A percentile compares a stretch with the other conserved stretches of the same genome.
These are phyloP conservation scores for Sebastes umbrosus DNA, from an alignment of 2,797 vertebrate species.

Conservation along the genomic window DNA sequence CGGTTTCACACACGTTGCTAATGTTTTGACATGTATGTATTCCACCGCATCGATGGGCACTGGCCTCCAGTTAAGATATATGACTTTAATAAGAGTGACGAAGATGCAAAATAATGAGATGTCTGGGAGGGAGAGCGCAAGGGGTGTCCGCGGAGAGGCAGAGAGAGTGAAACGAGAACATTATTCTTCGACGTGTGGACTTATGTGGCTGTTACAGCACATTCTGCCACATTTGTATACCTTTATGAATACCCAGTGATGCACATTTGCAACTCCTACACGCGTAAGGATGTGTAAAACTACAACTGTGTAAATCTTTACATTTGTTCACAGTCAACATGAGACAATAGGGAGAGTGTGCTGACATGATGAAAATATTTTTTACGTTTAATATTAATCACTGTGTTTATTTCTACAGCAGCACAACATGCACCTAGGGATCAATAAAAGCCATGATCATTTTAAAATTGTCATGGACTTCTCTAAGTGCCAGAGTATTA, in stretches of 20 bases:
- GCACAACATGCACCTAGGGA: not conserved
- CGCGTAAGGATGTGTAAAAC: not conserved
- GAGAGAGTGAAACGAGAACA: constrained; percentile 22
- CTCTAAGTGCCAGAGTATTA: not conserved
- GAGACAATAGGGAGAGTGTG: not conserved
- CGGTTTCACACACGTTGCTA: constrained; percentile 53
- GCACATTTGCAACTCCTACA: constrained; percentile 1
- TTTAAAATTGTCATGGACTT: not conserved
- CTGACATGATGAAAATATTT: not conserved
- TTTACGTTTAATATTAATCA: constrained; percentile 1
- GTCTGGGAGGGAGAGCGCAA: constrained; percentile 44
- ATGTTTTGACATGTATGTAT: constrained; percentile 75
- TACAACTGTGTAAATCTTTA: not conserved
- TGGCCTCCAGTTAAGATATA: constrained; percentile 72
- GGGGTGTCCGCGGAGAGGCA: constrained; percentile 35
- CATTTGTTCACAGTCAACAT: not conserved
- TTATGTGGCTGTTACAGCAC: constrained; percentile 3
- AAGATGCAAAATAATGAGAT: constrained; percentile 76
- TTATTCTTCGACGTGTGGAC: constrained; percentile 27
- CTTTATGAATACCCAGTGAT: constrained; percentile 26
- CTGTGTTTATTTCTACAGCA: not conserved
- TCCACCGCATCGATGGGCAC: constrained; percentile 39
- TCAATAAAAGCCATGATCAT: not conserved
- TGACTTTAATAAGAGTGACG: constrained; percentile 79
- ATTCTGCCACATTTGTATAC: constrained; percentile 3